Conservation (phyloP, 2,113 vertebrate genomes). For the Spermophilus dauricus region DNA sequence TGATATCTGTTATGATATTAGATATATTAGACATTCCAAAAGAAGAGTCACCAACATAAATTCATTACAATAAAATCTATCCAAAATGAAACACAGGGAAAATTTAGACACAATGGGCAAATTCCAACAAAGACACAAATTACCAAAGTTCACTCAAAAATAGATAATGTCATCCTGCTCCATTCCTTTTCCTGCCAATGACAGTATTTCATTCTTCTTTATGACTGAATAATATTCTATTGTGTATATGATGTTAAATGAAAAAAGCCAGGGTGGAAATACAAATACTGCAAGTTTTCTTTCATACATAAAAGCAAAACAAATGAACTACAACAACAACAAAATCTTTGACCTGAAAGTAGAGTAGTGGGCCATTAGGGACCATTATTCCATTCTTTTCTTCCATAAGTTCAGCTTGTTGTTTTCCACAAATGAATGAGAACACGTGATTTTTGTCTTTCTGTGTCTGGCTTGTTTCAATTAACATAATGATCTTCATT, state of each 20-base stretch:
- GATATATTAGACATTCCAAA: background rate
- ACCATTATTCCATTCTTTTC: background rate
- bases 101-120: background rate
- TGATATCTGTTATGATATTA: background rate
- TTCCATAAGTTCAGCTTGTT: background rate
- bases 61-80: background rate
- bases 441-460: background rate
- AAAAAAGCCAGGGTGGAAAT: background rate
- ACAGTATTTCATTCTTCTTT: background rate
- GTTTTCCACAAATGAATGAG: background rate
- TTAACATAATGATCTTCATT: background rate
- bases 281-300: background rate
- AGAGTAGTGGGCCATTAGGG: background rate
- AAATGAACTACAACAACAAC: background rate
- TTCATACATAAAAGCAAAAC: background rate
- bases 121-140: background rate
- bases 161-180: background rate
- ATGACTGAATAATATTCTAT: background rate
- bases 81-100: background rate
- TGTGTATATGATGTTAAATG: background rate
- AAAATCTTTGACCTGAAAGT: background rate
- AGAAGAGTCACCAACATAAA: background rate
- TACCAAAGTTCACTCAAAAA: background rate
- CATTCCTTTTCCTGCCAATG: background rate
- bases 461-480: background rate